A percentile compares a stretch with the other conserved stretches of the same genome.
Evolutionary conservation across 2,797 vertebrate species (phyloP).

Genomic region (Perodicticus potto): DNA sequence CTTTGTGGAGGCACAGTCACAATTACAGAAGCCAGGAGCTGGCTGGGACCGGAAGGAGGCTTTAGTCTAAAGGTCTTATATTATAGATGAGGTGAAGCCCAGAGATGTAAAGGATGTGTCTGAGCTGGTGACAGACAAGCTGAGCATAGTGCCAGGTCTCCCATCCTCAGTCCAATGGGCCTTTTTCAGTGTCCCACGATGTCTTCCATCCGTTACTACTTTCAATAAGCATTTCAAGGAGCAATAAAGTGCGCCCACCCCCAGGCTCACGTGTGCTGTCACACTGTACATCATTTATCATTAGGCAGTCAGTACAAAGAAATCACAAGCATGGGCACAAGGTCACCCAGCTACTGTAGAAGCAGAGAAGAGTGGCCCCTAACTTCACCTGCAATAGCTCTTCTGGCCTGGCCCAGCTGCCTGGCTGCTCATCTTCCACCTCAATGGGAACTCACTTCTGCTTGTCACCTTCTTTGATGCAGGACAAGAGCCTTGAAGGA

Average conservation of each 20-base stretch:
- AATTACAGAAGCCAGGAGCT: not conserved
- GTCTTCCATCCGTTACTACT: not conserved
- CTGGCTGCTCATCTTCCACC: too few relatives aligned
- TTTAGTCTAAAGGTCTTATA: not conserved
- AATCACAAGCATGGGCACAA: not conserved
- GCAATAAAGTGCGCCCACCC: not conserved
- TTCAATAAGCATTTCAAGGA: slow-evolving; percentile 25
- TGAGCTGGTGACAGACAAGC: not conserved
- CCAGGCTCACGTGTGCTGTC: not conserved
- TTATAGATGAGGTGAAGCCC: not conserved
- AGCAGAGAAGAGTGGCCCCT: too few relatives aligned
- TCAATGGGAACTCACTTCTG: not conserved
- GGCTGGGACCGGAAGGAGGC: not conserved
- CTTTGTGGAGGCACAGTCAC: not conserved
- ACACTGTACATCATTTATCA: not conserved
- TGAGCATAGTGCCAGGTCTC: not conserved
- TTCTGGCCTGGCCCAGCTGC: not conserved
- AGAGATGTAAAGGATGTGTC: not conserved
- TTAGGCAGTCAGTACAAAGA: not conserved
- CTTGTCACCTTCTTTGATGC: not conserved
- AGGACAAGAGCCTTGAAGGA: not conserved
- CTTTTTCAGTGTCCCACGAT: not conserved
- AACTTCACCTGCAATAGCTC: not conserved
- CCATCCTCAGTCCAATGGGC: rapidly evolving
- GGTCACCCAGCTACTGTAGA: too few relatives aligned